Evolutionary conservation across 2,797 vertebrate genomes (phyloP), one percentile per base, ranked within the genome.

Genomic region (Melanogrammus aeglefinus): DNA sequence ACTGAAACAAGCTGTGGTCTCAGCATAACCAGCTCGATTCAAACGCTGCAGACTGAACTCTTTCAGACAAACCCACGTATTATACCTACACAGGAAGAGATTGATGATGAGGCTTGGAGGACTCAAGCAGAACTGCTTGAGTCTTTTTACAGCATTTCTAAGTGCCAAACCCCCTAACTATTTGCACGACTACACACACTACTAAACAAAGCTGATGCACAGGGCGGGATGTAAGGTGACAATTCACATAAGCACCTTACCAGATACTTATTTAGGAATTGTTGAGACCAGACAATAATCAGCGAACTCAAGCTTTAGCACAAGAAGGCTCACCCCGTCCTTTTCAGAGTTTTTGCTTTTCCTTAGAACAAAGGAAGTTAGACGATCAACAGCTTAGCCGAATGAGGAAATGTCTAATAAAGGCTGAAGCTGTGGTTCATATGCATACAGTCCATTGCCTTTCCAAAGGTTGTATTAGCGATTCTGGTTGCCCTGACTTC

Each of bases 141-240:
- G n/a, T n/a, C 47, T 83, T 1, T 80, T 76, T 78, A 74, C 74
- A 2, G 63, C 47, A 8, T 83, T 83, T 63, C 14, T 81, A 6
- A 71, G 36, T 39, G 2, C 41, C 41, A 74, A 81, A 63, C n/a
- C 31, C 14, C 76, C 74, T 36, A 7, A 36, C 35, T 36, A 36
- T 36, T 6, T 36, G 6, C 35, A 36, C 6, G 5, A 36, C 35
- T 36, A 36, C 35, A 36, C 35, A 36, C 5, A 36, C 35, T 36
- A 36, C 35, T 36, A 36, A 36, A 36, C 35, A 36, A 36, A 21
- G 69, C 29, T 7, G 29, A 24, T 29, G 4, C 69, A 1, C 51
- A 70, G 51, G 78, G 75, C 14, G 71, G 70, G n/a, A 71, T 29
- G 6, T 71, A 6, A 9, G 18, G 12, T 73, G 71, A 73, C 16